Conservation (phyloP, 1,140 invertebrate genomes). For the Rhyzopertha dominica region DNA sequence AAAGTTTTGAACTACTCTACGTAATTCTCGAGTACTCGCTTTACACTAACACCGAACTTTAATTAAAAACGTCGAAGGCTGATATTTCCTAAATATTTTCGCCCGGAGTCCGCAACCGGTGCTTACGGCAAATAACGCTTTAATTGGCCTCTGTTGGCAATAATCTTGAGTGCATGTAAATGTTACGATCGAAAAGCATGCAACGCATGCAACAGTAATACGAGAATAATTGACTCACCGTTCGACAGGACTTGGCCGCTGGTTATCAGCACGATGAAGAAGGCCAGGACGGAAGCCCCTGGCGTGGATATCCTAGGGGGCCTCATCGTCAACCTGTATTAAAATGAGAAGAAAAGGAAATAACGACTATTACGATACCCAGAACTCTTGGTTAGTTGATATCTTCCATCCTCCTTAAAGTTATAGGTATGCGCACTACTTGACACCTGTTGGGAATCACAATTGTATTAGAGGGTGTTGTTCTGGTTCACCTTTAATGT, state of each 20-base stretch:
- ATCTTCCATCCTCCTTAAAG: too few relatives aligned
- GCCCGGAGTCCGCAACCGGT: slow-evolving; percentile 1
- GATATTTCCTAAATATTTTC: too few relatives aligned
- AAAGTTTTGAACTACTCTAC: too few relatives aligned
- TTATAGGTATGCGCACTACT: too few relatives aligned
- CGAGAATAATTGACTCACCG: slow-evolving; percentile 31
- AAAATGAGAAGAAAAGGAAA: slow-evolving; percentile 21
- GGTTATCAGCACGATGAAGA: slow-evolving; percentile 32
- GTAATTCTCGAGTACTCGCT: too few relatives aligned
- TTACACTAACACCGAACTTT: too few relatives aligned
- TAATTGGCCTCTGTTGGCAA: slow-evolving; percentile 11
- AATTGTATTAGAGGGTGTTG: too few relatives aligned
- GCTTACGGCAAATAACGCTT: slow-evolving; percentile 4
- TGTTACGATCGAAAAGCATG: slow-evolving; percentile 6
- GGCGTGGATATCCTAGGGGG: slow-evolving; percentile 16
- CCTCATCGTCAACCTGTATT: slow-evolving; percentile 36
- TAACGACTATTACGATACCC: slow-evolving; percentile 27
- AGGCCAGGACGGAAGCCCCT: slow-evolving; percentile 29
- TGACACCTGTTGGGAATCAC: too few relatives aligned
- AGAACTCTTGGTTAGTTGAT: too few relatives aligned
- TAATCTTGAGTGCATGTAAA: slow-evolving; percentile 15
- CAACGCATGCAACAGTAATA: slow-evolving; percentile 5
- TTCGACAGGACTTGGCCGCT: slow-evolving; percentile 34
- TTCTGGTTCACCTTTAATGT: too few relatives aligned
- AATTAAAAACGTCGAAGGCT: too few relatives aligned